Percentiles rank a stretch among this genome's conserved stretches.
Evolutionary conservation across 1,140 invertebrate genomes (phyloP).

Genomic region (Chrysoperla carnea): DNA sequence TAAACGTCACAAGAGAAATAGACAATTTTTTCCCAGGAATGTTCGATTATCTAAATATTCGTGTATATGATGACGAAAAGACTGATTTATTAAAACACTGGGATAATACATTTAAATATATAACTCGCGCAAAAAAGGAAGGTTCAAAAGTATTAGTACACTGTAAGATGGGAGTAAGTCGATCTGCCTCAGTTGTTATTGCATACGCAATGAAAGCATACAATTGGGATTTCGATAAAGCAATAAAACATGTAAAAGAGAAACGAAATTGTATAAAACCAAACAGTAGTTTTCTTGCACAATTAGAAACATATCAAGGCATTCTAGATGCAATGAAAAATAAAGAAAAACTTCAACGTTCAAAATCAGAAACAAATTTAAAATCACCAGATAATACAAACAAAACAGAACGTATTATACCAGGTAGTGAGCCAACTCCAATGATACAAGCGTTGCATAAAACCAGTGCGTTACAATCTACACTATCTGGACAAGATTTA

Average conservation of each 20-base stretch:
- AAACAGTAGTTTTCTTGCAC: constrained; percentile 83
- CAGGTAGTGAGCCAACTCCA: constrained; percentile 33
- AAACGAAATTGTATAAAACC: constrained; percentile 89
- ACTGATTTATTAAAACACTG: constrained; percentile 91
- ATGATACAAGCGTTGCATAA: constrained; percentile 30
- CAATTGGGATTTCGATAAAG: constrained; percentile 80
- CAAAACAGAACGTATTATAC: constrained; percentile 21
- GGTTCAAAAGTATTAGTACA: constrained; percentile 89
- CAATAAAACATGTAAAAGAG: constrained; percentile 75
- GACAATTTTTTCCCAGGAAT: constrained; percentile 98
- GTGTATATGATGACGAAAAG: constrained; percentile 93
- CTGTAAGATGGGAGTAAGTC: constrained; percentile 98
- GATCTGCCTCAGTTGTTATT: constrained; percentile 94
- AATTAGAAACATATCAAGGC: constrained; percentile 90
- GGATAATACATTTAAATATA: constrained; percentile 95
- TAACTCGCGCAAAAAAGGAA: constrained; percentile 76
- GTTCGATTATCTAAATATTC: constrained; percentile 90
- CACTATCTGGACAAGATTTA: constrained; percentile 14
- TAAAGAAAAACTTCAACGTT: constrained; percentile 75
- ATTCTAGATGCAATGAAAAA: constrained; percentile 93
- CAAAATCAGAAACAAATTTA: constrained; percentile 83
- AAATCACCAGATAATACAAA: constrained; percentile 44
- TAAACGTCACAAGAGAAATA: constrained; percentile 95
- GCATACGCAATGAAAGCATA: constrained; percentile 97
- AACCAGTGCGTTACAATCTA: constrained; percentile 20